phyloP scores from a whole-genome alignment of 2,888 invertebrate species.

The Hirtodrosophila confusa region DNA sequence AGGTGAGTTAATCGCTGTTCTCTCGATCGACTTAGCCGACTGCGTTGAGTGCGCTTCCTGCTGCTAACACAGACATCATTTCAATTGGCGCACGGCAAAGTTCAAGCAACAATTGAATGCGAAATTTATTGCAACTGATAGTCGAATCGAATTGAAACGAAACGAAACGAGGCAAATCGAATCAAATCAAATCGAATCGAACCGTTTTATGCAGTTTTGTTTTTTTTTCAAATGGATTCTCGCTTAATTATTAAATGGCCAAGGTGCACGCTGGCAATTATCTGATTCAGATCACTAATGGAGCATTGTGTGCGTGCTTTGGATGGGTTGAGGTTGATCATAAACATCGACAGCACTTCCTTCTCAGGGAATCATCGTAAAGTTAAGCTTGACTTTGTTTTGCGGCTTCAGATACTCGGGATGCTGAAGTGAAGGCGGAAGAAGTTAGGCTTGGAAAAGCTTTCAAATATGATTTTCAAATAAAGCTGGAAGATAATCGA shows the following conservation, averaged over 20 bases:
- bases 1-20: conserved; percentile 32
- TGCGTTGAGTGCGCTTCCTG: conserved; percentile 61
- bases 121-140: conserved; percentile 69
- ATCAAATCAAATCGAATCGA: conserved; percentile 32
- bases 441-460: background rate
- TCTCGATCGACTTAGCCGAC: conserved; percentile 7
- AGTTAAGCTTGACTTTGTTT: conserved; percentile 55
- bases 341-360: conserved; percentile 60
- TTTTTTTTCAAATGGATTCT: conserved; percentile 28
- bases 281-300: conserved; percentile 56
- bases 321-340: conserved; percentile 26
- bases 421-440: conserved; percentile 32
- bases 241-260: conserved; percentile 47
- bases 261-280: conserved; percentile 53
- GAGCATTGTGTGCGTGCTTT: conserved; percentile 56
- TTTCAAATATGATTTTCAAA: no score
- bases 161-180: conserved; percentile 41
- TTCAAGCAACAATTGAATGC: conserved; percentile 70
- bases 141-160: conserved; percentile 41
- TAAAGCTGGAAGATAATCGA: no score
- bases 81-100: conserved; percentile 54
- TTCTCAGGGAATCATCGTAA: conserved; percentile 36
- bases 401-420: conserved; percentile 49
- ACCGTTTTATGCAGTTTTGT: conserved; percentile 25
- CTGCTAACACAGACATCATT: conserved; percentile 75